Evolutionary conservation across 1,140 invertebrate species (phyloP), one percentile per base, ranked within the genome.

Genomic region (Papilio machaon): DNA sequence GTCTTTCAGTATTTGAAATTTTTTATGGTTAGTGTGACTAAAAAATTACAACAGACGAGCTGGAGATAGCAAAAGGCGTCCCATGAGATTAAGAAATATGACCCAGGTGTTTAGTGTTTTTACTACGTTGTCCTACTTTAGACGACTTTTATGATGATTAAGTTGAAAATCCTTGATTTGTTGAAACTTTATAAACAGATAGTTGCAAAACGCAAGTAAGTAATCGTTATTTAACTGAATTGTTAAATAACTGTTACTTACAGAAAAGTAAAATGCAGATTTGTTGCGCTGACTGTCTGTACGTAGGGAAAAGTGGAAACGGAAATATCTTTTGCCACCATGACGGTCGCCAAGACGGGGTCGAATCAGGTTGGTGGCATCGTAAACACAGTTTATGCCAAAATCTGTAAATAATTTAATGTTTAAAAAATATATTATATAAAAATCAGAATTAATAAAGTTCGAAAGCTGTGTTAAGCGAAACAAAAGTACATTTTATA

Each of bases 281-380:
- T 2, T 97, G 92, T 46, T 97, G 95, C 0, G 97, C 97, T 80
- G 97, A 96, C 88, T 97, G 97, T 83, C 97, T 95, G 88, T 97
- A 98, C 1, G 97, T 97, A 11, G 97, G 97, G 87, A 97, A 98
- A 84, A 97, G 96, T 8, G 97, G 97, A 86, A 97, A 97, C 0
- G 97, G 97, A 85, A 97, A 98, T 13, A 96, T 89, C 90, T 95
- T 96, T 46, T 95, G 93, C 97, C 97, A 98, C 85, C 96, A 95
- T 0, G 95, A 88, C 0, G 97, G 97, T 86, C 97, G 96, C 97
- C 97, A 98, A 0, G 97, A 96, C 1, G 97, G 96, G 2, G 93
- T 94, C 1, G 95, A 89, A 86, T 97, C 97, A 73, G 85, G 77
- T 82, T 92, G 89, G 80, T 95, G 94, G 83, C 91, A 95, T 84